Evolutionary conservation across 2,888 invertebrate genomes (phyloP), one percentile per base, ranked within the genome.

Genomic region (Rhingia campestris): DNA sequence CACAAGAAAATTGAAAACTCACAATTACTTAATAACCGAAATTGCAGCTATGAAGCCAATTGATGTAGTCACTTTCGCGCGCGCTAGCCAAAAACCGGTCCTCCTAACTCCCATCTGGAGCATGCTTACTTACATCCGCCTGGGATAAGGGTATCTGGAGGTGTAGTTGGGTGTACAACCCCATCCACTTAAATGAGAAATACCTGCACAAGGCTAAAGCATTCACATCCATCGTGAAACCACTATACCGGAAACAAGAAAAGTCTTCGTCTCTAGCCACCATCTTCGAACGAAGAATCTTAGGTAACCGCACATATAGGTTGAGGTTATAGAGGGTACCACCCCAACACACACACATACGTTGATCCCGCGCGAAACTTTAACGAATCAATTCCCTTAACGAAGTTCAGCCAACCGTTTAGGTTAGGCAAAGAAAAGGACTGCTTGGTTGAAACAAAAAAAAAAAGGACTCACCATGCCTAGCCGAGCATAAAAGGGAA

Each of bases 311-410:
- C 47, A 47, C 39, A 56, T 22, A 39, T 14, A 30, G 49, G 30
- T 54, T 66, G 35, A 70, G 41, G 47, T 47, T 54, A n/a, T 12
- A 35, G 12, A 6, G 6, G 39, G 7, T 33, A 61, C 22, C 63
- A 74, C 58, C 37, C 61, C 53, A 43, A 5, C 12, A 37, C 9
- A 41, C 39, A 37, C 22, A 39, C 6, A 49, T 22, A 35, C 49
- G 61, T 49, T 43, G 63, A 73, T 73, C 63, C 72, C 63, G 56
- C 73, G 67, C 72, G 54, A 69, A 82, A 77, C 77, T 82, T 82
- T 82, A 82, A 73, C 77, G 82, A 82, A 82, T 82, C 82, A 82
- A 82, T 79, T 79, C 82, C 77, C 77, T 72, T 79, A 82, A 73
- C 77, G 73, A 82, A 77, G 77, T 77, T 82, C 79, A 82, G 77